A percentile compares a stretch with the other conserved stretches of the same genome.
Evolutionary conservation across 1,140 invertebrate genomes (phyloP).

Genomic region (Whitmania pigra): DNA sequence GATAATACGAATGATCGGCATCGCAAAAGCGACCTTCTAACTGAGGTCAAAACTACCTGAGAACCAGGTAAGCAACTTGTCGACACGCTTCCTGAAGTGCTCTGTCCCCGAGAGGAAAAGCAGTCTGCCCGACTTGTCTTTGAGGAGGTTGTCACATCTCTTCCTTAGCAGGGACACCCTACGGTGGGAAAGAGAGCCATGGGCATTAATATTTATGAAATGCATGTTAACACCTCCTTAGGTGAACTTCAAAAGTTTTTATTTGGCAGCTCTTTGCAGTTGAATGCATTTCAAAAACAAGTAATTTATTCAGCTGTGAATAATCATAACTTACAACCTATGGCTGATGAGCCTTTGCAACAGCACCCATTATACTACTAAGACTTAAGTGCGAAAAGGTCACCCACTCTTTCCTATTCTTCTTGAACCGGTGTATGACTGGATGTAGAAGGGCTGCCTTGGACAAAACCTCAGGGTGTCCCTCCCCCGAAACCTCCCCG

Average conservation of each 20-base stretch:
- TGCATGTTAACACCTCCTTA: no score
- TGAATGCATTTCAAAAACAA: no score
- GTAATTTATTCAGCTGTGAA: no score
- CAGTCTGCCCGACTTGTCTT: conserved; percentile 13
- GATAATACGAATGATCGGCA: no score
- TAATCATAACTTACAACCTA: no score
- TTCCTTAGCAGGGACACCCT: conserved; percentile 5
- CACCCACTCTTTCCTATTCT: conserved; percentile 16
- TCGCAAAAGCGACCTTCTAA: not conserved
- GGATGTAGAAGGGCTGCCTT: conserved; percentile 28
- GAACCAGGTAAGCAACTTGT: conserved; percentile 16
- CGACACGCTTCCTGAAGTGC: conserved; percentile 14
- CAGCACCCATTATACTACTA: no score
- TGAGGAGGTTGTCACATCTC: conserved; percentile 12
- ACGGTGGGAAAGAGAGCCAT: not conserved
- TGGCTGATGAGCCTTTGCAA: no score
- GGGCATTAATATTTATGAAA: no score
- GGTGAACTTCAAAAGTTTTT: no score
- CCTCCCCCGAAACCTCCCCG: conserved; percentile 29
- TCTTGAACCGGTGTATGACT: conserved; percentile 21
- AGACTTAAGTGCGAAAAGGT: no score
- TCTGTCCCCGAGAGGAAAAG: conserved; percentile 5
- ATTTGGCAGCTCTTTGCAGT: no score
- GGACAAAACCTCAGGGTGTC: conserved; percentile 28
- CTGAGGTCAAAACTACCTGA: not conserved